Conservation (phyloP, 2,797 vertebrate genomes). For the Enteromius argenteus region DNA sequence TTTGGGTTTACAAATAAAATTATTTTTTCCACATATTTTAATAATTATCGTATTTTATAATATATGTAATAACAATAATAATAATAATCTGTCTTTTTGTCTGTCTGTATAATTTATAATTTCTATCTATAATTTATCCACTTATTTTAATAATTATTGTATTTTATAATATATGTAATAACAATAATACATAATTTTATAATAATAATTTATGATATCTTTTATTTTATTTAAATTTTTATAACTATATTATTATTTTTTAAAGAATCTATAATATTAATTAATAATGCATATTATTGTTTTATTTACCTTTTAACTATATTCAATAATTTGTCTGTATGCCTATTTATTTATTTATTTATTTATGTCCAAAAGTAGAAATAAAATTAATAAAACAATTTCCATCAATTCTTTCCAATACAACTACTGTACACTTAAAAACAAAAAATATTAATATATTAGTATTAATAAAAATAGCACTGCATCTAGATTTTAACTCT, state of each 20-base stretch:
- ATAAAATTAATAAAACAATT: not conserved
- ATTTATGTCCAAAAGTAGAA: not conserved
- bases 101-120: too few species aligned
- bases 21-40: too few species aligned
- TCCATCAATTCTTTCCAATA: too few species aligned
- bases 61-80: too few species aligned
- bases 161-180: not conserved
- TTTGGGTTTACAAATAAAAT: not conserved
- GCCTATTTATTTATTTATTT: not conserved
- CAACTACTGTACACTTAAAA: not conserved
- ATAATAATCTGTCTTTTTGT: too few species aligned
- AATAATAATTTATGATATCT: not conserved
- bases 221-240: not conserved
- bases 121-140: not conserved
- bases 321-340: not conserved
- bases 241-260: too few species aligned
- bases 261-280: not conserved
- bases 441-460: not conserved
- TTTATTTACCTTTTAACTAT: not conserved
- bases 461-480: not conserved
- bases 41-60: too few species aligned
- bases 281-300: not conserved
- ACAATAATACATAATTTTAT: not conserved
- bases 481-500: not conserved
- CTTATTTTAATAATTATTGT: not conserved